Evolutionary conservation across 2,888 invertebrate species (phyloP).

Genomic region (Ichneumoninae sp.): DNA sequence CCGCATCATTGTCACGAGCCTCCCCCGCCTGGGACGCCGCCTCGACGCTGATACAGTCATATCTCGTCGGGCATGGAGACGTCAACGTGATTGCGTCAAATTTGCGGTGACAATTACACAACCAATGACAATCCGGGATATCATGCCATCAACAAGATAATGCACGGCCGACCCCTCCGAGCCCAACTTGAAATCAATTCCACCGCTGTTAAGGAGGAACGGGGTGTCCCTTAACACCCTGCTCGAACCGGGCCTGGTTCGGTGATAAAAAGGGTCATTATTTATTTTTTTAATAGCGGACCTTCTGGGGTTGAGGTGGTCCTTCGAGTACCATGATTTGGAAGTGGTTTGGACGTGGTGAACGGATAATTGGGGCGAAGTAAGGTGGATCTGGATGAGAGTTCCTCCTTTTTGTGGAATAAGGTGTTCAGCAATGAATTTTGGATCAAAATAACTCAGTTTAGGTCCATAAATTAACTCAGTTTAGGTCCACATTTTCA

Average conservation of each 20-base stretch:
- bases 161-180: neutral
- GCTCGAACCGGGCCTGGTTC: neutral
- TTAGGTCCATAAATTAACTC: no score
- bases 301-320: neutral
- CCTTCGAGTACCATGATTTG: no score
- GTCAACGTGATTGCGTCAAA: constrained; percentile 27
- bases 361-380: no score
- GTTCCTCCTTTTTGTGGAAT: no score
- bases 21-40: neutral
- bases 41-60: constrained; percentile 8
- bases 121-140: constrained; percentile 5
- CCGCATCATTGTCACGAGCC: constrained; percentile 53
- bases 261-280: neutral
- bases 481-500: no score
- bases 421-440: no score
- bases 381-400: no score
- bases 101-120: constrained; percentile 35
- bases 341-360: no score
- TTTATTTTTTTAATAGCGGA: neutral
- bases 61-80: constrained; percentile 16
- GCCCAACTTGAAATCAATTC: neutral
- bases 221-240: no score
- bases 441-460: no score
- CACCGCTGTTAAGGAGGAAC: neutral
- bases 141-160: constrained; percentile 7